A percentile compares a stretch with the other conserved stretches of the same genome.
Conservation (phyloP, 2,888 invertebrate species). For the Parnassius mnemosyne region DNA sequence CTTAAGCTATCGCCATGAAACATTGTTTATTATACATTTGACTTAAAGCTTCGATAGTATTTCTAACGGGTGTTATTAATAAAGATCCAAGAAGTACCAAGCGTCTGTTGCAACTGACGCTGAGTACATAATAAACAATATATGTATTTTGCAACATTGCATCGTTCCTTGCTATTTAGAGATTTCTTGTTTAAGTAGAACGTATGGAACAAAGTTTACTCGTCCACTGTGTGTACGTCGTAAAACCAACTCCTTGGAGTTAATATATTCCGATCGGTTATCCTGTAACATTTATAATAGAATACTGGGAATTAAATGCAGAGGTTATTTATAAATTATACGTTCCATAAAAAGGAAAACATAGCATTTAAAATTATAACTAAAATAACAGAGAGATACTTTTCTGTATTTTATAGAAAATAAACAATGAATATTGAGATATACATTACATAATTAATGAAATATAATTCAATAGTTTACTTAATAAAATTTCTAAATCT, state of each 20-base stretch:
- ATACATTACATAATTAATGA: too few species aligned
- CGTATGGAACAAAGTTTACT: conserved; percentile 24
- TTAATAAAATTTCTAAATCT: too few species aligned
- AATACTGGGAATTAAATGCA: conserved; percentile 14
- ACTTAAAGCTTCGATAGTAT: conserved; percentile 13
- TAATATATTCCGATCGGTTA: conserved; percentile 13
- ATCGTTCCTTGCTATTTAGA: conserved; percentile 27
- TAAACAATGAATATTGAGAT: too few species aligned
- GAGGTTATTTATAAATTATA: conserved; percentile 7
- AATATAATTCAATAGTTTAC: too few species aligned
- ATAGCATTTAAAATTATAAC: neutral
- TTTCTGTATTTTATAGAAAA: too few species aligned
- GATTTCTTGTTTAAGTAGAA: conserved; percentile 30
- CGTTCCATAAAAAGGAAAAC: neutral
- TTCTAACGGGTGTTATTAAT: conserved; percentile 5
- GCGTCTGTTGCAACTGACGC: neutral
- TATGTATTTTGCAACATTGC: conserved; percentile 17
- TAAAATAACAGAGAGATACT: neutral
- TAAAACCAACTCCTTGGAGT: conserved; percentile 20
- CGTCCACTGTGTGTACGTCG: conserved; percentile 17
- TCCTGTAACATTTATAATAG: conserved; percentile 13
- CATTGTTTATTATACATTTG: conserved; percentile 14
- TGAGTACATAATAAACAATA: neutral
- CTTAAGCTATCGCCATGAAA: conserved; percentile 1
- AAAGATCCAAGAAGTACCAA: neutral